Evolutionary conservation across 1,140 invertebrate species (phyloP).

Genomic region (Heliconius melpomene): DNA sequence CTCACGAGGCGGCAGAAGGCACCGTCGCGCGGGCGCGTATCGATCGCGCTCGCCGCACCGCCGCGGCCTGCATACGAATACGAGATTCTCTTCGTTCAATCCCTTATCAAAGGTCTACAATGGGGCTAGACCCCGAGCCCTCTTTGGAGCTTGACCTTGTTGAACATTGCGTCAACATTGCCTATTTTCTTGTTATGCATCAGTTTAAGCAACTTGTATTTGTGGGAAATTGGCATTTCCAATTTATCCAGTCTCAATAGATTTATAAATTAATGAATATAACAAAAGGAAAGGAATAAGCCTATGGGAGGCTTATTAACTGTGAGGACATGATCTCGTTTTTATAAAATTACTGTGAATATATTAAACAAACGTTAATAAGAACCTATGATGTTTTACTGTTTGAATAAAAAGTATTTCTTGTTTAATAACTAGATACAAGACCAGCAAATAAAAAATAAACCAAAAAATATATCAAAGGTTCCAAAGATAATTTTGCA

Average conservation of each 20-base stretch:
- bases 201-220: not conserved
- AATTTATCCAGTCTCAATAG: not conserved
- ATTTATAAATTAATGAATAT: not conserved
- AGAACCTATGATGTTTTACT: too few species aligned
- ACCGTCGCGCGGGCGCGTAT: conserved; percentile 77
- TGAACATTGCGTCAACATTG: conserved; percentile 53
- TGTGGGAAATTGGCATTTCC: not conserved
- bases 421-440: not conserved
- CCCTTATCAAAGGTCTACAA: conserved; percentile 68
- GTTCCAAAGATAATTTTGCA: not conserved
- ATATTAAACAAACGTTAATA: not conserved
- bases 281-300: not conserved
- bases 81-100: conserved; percentile 67
- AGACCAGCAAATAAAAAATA: not conserved
- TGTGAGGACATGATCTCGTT: not conserved
- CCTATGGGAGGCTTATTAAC: not conserved
- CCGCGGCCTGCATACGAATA: conserved; percentile 75
- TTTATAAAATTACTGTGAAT: not conserved
- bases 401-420: too few species aligned
- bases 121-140: conserved; percentile 61
- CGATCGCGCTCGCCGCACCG: conserved; percentile 68
- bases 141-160: conserved; percentile 64
- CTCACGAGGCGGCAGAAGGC: conserved; percentile 51
- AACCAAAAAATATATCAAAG: not conserved
- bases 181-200: conserved; percentile 18